Evolutionary conservation across 2,113 vertebrate species (phyloP), one percentile per base, ranked within the genome.

Genomic region (Sardina pilchardus): DNA sequence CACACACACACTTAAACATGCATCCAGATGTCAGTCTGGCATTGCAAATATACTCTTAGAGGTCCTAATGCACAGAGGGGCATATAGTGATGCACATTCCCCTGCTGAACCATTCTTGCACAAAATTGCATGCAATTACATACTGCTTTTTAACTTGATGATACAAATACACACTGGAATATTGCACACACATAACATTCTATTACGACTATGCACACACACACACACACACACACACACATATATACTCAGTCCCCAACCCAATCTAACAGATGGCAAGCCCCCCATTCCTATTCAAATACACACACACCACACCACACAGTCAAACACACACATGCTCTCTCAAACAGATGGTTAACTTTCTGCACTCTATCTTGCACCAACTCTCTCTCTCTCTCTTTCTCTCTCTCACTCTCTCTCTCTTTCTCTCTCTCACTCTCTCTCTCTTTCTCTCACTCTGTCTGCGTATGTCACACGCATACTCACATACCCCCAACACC

Each of bases 331-430:
- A 34, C 63, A 71, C 63, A 71, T 14, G 63, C 63, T 71, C 63
- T 30, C 63, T 71, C 63, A 71, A 71, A 71, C 63, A 71, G 63
- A 71, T 71, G 63, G 63, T 71, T 71, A 71, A 71, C 63, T 71
- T 71, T 71, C 63, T 71, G 2, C n/a, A 71, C 30, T 30, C 63
- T 71, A 34, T 71, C 63, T 71, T 67, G n/a, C 59, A 67, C 59
- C 59, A 67, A 26, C 59, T 67, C 67, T 75, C 30, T 30, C 67
- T 75, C 26, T 36, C 12, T 75, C 26, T 14, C 67, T 75, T 9
- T 14, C n/a, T 9, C 26, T 12, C 67, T 34, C 26, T 34, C 67
- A 30, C 67, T 34, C 67, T 4, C n/a, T 12, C 30, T 36, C n/a
- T n/a, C n/a, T n/a, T n/a, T 67, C 67, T 75, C 30, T 30, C 67